These are phyloP conservation scores for Canis aureus DNA, from an alignment of 2,113 vertebrate genomes.

Conservation along the genomic window DNA sequence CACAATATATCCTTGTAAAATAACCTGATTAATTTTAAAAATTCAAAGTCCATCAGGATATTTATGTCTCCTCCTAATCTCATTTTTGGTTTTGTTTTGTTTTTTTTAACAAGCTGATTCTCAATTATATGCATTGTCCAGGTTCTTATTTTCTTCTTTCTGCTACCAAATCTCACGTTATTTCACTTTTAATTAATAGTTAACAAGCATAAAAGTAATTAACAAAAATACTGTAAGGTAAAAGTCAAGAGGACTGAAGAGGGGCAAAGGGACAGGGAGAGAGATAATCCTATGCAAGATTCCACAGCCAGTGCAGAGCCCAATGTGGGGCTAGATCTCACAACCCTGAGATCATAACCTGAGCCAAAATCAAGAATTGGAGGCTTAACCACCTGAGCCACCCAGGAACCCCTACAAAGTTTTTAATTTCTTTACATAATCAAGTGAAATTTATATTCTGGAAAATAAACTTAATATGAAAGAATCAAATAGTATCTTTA, in stretches of 20 bases:
- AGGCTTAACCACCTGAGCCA: background rate
- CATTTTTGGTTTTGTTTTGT: background rate
- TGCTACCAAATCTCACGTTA: background rate
- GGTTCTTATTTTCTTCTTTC: constrained; percentile 33
- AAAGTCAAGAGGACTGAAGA: constrained; percentile 8
- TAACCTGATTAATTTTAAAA: background rate
- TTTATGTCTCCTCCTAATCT: background rate
- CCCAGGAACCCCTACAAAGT: background rate
- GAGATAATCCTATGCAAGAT: background rate
- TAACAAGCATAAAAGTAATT: constrained; percentile 49
- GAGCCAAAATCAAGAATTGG: background rate
- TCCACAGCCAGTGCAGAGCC: background rate
- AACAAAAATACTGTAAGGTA: constrained; percentile 21
- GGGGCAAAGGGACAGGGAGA: background rate
- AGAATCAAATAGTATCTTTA: constrained; percentile 46
- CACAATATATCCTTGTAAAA: background rate
- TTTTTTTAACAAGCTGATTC: background rate
- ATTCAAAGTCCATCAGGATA: background rate
- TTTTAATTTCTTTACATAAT: constrained; percentile 48
- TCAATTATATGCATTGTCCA: background rate
- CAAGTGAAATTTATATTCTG: constrained; percentile 34
- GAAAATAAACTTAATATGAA: constrained; percentile 4
- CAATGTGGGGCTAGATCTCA: background rate
- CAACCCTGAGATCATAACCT: background rate
- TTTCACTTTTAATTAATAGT: constrained; percentile 43